Evolutionary conservation across 2,797 vertebrate genomes (phyloP).

Genomic region (Microchirus variegatus): DNA sequence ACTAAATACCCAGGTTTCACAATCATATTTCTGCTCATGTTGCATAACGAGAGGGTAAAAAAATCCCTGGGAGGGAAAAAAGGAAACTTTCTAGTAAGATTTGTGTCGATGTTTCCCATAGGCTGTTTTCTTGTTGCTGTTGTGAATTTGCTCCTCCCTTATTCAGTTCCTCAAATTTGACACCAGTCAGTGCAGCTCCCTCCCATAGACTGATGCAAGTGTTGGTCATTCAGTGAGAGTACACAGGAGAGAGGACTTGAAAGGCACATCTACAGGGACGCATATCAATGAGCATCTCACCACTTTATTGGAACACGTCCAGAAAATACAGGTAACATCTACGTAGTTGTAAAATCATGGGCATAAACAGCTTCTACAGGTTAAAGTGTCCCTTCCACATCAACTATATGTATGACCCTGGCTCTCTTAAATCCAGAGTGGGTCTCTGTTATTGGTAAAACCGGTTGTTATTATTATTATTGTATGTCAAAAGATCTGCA

Average conservation of each 20-base stretch:
- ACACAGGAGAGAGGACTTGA: constrained; percentile 7
- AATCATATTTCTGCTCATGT: neutral
- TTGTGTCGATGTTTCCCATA: constrained; percentile 50
- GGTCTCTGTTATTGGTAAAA: too few relatives aligned
- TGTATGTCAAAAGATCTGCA: too few relatives aligned
- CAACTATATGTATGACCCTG: too few relatives aligned
- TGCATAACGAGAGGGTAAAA: constrained; percentile 9
- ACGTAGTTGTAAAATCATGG: too few relatives aligned
- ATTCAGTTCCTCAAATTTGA: constrained; percentile 54
- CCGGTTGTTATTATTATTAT: too few relatives aligned
- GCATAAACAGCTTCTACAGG: too few relatives aligned
- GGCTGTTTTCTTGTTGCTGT: constrained; percentile 29
- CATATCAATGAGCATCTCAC: too few relatives aligned
- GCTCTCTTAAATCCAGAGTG: too few relatives aligned
- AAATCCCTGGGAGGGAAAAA: neutral
- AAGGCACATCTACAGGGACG: neutral
- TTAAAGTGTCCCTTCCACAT: too few relatives aligned
- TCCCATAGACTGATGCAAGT: constrained; percentile 65
- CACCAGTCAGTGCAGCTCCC: constrained; percentile 29
- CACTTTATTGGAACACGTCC: too few relatives aligned
- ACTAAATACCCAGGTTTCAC: neutral
- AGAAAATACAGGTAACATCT: too few relatives aligned
- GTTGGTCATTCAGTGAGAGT: constrained; percentile 15
- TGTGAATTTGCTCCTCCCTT: constrained; percentile 47
- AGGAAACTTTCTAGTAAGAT: constrained; percentile 3